Base-by-base conservation (phyloP, 2,888 invertebrate genomes). In the Mamestra brassicae region DNA sequence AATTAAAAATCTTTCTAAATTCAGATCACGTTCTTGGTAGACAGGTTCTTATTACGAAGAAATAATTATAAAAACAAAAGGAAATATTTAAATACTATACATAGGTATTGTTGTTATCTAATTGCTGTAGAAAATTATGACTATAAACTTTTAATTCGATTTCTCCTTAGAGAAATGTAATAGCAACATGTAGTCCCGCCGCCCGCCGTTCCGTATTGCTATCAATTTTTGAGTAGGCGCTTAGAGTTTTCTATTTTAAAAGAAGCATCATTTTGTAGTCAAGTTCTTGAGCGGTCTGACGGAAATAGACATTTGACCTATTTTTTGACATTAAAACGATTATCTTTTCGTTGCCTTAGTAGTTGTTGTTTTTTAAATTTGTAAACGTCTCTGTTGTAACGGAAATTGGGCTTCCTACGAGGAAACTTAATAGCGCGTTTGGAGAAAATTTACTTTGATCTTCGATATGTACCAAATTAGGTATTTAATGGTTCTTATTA, bases 371-470 rank as follows among this genome's bases (percentile, higher is more conserved):
- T 42, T 42, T 42, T 38, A 5, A 5, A 5, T 70, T 76, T 68
- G 73, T 71, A 26, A 64, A 15, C 45, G 42, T 64, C 50, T 64
- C n/a, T 10, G 57, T 66, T 72, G 75, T 76, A 67, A 76, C 83
- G 77, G 85, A 86, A 83, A 86, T 79, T 78, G 74, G 67, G 69
- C 66, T 85, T 78, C 68, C 64, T 74, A 58, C 61, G 45, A 67
- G 42, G 76, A 62, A 75, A 75, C 78, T 80, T 73, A 70, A 61
- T 54, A 68, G 52, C 78, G 76, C 85, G 81, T 80, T 78, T 76
- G 70, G 67, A 74, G 76, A 80, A 78, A 84, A 83, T 85, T 80
- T 60, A 78, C 78, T 82, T 82, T 82, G 87, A 82, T 86, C 78
- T 82, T 70, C 17, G 17, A 26, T 42, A 55, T 63, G 26, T 63